Evolutionary conservation across 2,113 vertebrate genomes (phyloP), one percentile per base, ranked within the genome.

Genomic region (Atlantisia rogersi): DNA sequence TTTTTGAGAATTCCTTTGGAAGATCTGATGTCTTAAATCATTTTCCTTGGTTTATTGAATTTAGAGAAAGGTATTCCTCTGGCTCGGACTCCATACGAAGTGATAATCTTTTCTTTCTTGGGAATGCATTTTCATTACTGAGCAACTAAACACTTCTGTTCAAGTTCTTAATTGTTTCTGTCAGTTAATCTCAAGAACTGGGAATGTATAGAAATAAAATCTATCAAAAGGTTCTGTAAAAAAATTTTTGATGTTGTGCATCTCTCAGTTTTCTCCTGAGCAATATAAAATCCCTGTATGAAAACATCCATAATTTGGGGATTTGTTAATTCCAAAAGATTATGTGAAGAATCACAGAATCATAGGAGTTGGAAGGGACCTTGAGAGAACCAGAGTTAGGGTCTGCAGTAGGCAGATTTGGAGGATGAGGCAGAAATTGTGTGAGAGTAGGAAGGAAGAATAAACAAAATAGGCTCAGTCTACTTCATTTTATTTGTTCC

Each of bases 1-100:
- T 79, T 82, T 71, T 56, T 68, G 62, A 60, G 32, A 78, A 94
- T 94, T 89, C 62, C 65, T 91, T 53, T 69, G n/a, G 53, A 95
- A 84, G 84, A 91, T 82, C 73, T 75, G 65, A 64, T 71, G 31
- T 81, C 87, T 88, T 77, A 89, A 81, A 55, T 94, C 4, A 52
- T 84, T 85, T 87, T 64, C 11, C 39, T 85, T 80, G 13, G 22
- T 94, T 97, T 95, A 82, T 85, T 93, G 53, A 82, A 85, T 82
- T 85, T 95, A 88, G 53, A 62, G 88, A 73, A 93, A 76, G 42
- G 13, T 91, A 68, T 62, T 90, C 29, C 18, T 85, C 70, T 85
- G 55, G 9, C 56, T 93, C 63, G 15, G 26, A 29, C 74, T 68
- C 40, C 18, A 53, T 95, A 44, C 0, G 2, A 78, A 79, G 28